These are phyloP conservation scores for Cheirogaleus major DNA, from an alignment of 2,797 vertebrate genomes.

Conservation along the genomic window DNA sequence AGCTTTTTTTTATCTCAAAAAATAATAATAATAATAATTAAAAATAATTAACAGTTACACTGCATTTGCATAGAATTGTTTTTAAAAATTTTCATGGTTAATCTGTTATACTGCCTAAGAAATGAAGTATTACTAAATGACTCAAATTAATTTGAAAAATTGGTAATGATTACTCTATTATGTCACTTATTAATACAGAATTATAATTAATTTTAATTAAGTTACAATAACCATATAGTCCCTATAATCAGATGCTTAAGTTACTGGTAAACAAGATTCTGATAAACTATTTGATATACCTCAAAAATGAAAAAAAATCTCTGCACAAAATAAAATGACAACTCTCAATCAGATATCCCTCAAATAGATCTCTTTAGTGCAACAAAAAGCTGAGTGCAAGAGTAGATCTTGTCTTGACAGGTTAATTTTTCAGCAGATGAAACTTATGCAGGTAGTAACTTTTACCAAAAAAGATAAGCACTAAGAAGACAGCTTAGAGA, in stretches of 20 bases:
- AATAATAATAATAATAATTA: no score
- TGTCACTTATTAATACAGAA: neutral
- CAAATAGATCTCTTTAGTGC: neutral
- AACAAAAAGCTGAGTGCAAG: neutral
- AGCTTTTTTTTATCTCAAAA: neutral
- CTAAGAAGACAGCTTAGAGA: neutral
- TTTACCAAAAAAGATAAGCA: slow-evolving; percentile 35
- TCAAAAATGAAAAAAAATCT: neutral
- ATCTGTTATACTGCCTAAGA: neutral
- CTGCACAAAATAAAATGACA: slow-evolving; percentile 21
- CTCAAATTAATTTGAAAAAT: slow-evolving; percentile 36
- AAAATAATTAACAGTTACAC: neutral
- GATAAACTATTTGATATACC: neutral
- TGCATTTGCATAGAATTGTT: neutral
- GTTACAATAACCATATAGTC: neutral
- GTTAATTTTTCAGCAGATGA: slow-evolving; percentile 6
- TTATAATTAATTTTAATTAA: neutral
- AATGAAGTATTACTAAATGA: slow-evolving; percentile 4
- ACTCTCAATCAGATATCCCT: neutral
- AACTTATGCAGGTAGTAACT: slow-evolving; percentile 38
- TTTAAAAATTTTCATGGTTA: slow-evolving; percentile 5
- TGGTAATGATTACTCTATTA: neutral
- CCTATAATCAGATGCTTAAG: neutral
- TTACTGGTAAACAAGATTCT: neutral
- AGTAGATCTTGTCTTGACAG: neutral